Evolutionary conservation across 2,113 vertebrate species (phyloP).

Genomic region (Choloepus hoffmanni): DNA sequence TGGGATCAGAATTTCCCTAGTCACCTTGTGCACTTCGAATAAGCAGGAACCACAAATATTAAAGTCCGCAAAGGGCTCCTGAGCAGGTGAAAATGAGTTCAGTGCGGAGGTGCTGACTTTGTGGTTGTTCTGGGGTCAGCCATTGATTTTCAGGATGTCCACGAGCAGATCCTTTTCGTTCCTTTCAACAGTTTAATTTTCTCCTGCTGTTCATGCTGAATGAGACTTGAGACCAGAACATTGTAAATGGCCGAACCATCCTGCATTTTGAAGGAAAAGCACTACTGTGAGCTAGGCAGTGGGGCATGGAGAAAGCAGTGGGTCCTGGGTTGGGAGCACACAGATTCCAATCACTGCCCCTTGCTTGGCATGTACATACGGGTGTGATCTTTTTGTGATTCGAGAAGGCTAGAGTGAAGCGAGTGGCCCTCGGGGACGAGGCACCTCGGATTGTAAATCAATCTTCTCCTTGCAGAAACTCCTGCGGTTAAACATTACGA

Average conservation of each 20-base stretch:
- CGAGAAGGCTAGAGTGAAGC: conserved; percentile 53
- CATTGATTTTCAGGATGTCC: conserved; percentile 18
- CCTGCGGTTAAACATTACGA: conserved; percentile 68
- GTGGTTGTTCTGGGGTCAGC: not conserved
- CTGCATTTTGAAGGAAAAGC: not conserved
- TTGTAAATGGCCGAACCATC: not conserved
- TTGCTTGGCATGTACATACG: not conserved
- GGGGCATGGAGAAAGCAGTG: not conserved
- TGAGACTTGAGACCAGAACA: not conserved
- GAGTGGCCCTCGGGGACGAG: conserved; percentile 40
- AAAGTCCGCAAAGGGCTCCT: not conserved
- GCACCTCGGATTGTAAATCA: conserved; percentile 73
- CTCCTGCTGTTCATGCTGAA: conserved; percentile 17
- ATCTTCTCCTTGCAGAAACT: conserved; percentile 52
- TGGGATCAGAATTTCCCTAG: not conserved
- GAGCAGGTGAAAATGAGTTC: conserved; percentile 24
- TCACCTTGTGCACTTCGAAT: not conserved
- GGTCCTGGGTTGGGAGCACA: no score
- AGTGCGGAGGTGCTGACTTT: not conserved
- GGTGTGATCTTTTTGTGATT: not conserved
- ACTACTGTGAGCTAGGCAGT: not conserved
- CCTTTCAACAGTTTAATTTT: conserved; percentile 47
- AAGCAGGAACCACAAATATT: conserved; percentile 5
- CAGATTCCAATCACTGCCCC: not conserved
- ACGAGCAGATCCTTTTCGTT: not conserved